Percentiles rank a stretch among this genome's conserved stretches.
phyloP scores from a whole-genome alignment of 2,113 vertebrate species.

The Bubo scandiacus region DNA sequence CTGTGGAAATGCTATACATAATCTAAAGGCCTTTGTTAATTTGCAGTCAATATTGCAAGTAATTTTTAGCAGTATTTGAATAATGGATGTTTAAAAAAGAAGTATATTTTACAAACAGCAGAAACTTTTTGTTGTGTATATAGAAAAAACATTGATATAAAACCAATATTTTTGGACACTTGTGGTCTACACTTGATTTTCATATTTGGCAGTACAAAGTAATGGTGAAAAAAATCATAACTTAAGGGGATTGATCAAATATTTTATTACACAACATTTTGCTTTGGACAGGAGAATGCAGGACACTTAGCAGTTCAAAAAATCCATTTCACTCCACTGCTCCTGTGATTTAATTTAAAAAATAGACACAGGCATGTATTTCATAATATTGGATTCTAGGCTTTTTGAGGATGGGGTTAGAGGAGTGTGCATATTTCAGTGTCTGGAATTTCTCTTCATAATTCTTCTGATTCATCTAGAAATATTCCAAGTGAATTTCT shows the following conservation, averaged over 20 bases:
- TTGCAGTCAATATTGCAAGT: not conserved
- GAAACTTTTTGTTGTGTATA: not conserved
- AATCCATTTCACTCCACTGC: not conserved
- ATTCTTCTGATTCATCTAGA: not conserved
- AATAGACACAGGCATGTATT: fast-evolving
- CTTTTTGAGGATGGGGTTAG: not conserved
- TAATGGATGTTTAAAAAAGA: not conserved
- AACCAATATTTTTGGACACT: not conserved
- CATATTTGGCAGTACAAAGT: not conserved
- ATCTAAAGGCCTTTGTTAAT: not conserved
- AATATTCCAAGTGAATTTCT: not conserved
- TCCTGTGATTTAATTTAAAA: not conserved
- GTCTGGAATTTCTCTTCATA: not conserved
- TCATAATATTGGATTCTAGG: not conserved
- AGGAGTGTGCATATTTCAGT: not conserved
- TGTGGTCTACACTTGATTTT: not conserved
- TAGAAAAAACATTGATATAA: not conserved
- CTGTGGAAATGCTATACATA: not conserved
- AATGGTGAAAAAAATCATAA: not conserved
- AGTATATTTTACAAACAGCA: not conserved
- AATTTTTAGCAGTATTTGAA: not conserved
- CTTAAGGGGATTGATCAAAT: not conserved
- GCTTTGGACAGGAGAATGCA: not conserved
- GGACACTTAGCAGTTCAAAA: not conserved
- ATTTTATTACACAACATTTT: not conserved